Conservation (phyloP, 1,140 invertebrate species). For the Macrotrachela quadricornifera region DNA sequence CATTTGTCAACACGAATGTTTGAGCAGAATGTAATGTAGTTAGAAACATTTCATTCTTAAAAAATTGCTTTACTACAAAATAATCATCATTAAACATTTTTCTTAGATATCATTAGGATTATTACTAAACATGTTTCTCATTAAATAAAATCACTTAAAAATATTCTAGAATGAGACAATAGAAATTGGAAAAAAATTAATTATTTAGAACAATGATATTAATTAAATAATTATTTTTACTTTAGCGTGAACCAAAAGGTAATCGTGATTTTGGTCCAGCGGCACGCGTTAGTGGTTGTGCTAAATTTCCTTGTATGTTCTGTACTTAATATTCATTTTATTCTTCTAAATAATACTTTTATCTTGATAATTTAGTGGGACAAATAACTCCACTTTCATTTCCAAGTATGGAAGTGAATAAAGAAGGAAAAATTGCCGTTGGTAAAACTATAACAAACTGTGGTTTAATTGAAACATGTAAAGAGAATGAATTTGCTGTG, state of each 20-base stretch:
- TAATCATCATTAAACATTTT: too few species aligned
- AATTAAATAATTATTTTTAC: neutral
- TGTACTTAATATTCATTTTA: neutral
- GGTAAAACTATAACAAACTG: conserved; percentile 28
- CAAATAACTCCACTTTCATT: neutral
- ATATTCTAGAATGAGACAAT: too few species aligned
- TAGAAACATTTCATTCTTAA: too few species aligned
- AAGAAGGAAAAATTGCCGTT: conserved; percentile 13
- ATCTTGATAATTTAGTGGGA: conserved; percentile 1
- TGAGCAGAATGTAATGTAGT: too few species aligned
- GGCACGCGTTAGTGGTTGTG: conserved; percentile 1
- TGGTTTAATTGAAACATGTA: conserved; percentile 27
- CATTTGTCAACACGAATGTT: too few species aligned
- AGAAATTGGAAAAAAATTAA: too few species aligned
- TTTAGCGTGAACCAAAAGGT: conserved; percentile 1
- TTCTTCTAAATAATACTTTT: neutral
- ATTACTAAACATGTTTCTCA: too few species aligned
- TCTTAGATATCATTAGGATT: too few species aligned
- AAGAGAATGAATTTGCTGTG: conserved; percentile 24
- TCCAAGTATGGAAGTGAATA: conserved; percentile 11
- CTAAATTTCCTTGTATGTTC: neutral
- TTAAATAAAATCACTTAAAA: too few species aligned
- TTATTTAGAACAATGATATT: too few species aligned
- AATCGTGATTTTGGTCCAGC: neutral
- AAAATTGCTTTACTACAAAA: too few species aligned